Conservation (phyloP, 2,888 invertebrate species). For the Apoda limacodes region DNA sequence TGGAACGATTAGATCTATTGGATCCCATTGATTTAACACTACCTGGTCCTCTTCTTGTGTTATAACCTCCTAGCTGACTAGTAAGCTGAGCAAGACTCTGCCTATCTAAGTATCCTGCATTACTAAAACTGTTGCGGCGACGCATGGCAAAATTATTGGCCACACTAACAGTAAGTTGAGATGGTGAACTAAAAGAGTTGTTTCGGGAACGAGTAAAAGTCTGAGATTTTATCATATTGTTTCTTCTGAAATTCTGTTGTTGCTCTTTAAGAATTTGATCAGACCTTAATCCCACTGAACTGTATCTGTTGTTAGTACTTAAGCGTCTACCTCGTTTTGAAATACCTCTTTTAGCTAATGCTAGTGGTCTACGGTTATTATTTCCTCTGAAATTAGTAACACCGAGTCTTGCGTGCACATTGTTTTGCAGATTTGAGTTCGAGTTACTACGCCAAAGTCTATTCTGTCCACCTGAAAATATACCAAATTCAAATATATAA, state of each 20-base stretch:
- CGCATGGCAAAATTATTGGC: constrained; percentile 52
- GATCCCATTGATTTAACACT: constrained; percentile 55
- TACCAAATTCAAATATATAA: constrained; percentile 2
- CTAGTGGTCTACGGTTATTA: constrained; percentile 36
- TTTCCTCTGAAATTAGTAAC: constrained; percentile 42
- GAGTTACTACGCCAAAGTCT: constrained; percentile 39
- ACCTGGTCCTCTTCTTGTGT: constrained; percentile 44
- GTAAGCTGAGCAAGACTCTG: constrained; percentile 51
- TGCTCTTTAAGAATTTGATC: constrained; percentile 56
- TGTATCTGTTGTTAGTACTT: constrained; percentile 45
- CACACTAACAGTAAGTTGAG: constrained; percentile 57
- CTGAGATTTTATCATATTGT: constrained; percentile 50
- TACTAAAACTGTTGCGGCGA: constrained; percentile 55
- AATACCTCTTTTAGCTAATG: constrained; percentile 53
- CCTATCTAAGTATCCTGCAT: constrained; percentile 45
- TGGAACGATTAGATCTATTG: constrained; percentile 37
- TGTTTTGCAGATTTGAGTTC: constrained; percentile 32
- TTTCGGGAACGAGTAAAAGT: constrained; percentile 59
- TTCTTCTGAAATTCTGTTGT: constrained; percentile 35
- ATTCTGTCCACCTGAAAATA: constrained; percentile 38
- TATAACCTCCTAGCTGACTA: constrained; percentile 44
- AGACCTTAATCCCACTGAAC: constrained; percentile 54
- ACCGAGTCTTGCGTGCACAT: constrained; percentile 50
- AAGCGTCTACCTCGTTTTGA: constrained; percentile 54
- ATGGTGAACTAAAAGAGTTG: constrained; percentile 47